Evolutionary conservation across 2,113 vertebrate genomes (phyloP).

Genomic region (Gambusia holbrooki): DNA sequence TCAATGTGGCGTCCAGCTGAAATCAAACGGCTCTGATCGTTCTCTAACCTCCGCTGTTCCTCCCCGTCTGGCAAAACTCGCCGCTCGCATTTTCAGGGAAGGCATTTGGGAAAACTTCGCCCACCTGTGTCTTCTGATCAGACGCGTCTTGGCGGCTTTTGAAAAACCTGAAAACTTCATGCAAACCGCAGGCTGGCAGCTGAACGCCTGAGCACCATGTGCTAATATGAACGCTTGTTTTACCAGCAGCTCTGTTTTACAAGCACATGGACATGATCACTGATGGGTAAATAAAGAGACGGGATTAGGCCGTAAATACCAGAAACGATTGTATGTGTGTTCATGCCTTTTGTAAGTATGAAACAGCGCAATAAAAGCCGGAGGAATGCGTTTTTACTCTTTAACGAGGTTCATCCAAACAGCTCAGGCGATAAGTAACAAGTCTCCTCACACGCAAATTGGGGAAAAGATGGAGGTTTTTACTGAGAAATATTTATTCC

Average conservation of each 20-base stretch:
- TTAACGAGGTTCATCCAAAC: slow-evolving; percentile 68
- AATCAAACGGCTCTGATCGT: slow-evolving; percentile 44
- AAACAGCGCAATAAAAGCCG: slow-evolving; percentile 40
- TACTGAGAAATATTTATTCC: background rate
- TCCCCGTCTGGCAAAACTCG: slow-evolving; percentile 38
- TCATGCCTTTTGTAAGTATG: slow-evolving; percentile 15
- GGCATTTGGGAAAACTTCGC: slow-evolving; percentile 42
- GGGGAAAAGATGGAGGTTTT: background rate
- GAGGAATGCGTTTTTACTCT: slow-evolving; percentile 57
- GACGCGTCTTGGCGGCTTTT: slow-evolving; percentile 25
- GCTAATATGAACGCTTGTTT: slow-evolving; percentile 17
- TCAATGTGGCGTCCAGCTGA: slow-evolving; percentile 44
- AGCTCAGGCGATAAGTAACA: slow-evolving; percentile 30
- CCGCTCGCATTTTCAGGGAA: slow-evolving; percentile 26
- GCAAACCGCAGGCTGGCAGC: slow-evolving; percentile 16
- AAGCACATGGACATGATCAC: slow-evolving; percentile 59
- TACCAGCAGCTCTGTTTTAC: slow-evolving; percentile 57
- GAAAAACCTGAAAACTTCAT: background rate
- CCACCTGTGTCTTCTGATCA: slow-evolving; percentile 58
- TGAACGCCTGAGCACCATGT: background rate
- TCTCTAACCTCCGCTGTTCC: slow-evolving; percentile 52
- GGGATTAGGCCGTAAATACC: slow-evolving; percentile 45
- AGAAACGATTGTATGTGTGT: slow-evolving; percentile 16
- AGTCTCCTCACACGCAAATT: slow-evolving; percentile 57
- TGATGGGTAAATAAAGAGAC: slow-evolving; percentile 37